These are phyloP conservation scores for Bombylius discolor DNA, from an alignment of 2,888 invertebrate species.

Conservation along the genomic window DNA sequence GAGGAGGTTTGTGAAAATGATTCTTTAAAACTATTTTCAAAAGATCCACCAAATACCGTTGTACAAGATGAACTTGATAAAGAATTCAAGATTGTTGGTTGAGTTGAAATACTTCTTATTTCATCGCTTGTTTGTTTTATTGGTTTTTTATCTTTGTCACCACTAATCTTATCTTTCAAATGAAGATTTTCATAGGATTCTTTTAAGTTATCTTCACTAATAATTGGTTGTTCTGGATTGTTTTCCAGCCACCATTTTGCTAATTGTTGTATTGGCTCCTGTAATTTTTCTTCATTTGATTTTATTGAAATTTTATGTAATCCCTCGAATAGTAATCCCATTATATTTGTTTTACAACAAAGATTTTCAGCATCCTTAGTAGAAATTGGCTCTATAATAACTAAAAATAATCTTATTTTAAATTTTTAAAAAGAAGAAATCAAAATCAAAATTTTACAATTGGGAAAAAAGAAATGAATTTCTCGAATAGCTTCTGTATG, in stretches of 20 bases:
- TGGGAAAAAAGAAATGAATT: slow-evolving; percentile 79
- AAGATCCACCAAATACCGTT: too few relatives aligned
- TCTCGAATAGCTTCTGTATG: slow-evolving; percentile 55
- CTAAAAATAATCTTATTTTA: background rate
- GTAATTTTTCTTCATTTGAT: background rate
- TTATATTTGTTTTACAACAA: background rate
- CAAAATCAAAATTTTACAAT: slow-evolving; percentile 26
- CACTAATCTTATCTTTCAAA: too few relatives aligned
- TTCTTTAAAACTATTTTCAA: too few relatives aligned
- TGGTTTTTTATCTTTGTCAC: too few relatives aligned
- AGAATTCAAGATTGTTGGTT: too few relatives aligned
- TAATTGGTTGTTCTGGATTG: background rate
- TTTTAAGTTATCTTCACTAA: background rate
- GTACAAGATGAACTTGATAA: too few relatives aligned
- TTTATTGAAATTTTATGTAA: background rate
- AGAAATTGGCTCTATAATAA: slow-evolving; percentile 1
- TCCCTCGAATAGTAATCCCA: background rate
- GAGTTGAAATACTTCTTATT: too few relatives aligned
- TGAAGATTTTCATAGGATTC: background rate
- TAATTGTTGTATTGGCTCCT: background rate
- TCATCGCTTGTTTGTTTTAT: too few relatives aligned
- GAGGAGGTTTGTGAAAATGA: too few relatives aligned
- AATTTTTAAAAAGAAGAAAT: background rate
- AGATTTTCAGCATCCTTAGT: background rate
- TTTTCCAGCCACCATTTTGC: slow-evolving; percentile 1